A percentile compares a stretch with the other conserved stretches of the same genome.
phyloP scores from a whole-genome alignment of 2,797 vertebrate genomes.

The Pogonophryne albipinna region DNA sequence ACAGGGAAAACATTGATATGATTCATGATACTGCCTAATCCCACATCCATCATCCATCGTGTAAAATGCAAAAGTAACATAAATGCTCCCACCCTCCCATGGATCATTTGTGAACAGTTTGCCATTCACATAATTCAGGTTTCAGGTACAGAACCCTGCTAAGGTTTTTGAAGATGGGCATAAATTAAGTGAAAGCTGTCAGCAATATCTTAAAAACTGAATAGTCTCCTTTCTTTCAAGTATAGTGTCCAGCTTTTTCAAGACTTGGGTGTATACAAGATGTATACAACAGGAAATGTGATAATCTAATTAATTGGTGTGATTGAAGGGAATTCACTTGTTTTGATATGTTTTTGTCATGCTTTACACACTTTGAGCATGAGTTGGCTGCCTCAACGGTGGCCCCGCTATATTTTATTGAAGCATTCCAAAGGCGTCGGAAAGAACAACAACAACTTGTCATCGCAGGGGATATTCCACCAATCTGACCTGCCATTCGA shows the following conservation, averaged over 20 bases:
- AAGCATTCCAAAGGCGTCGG: slow-evolving; percentile 32
- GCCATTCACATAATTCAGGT: slow-evolving; percentile 56
- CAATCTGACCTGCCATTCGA: slow-evolving; percentile 55
- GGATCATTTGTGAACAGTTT: slow-evolving; percentile 70
- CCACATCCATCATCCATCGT: slow-evolving; percentile 68
- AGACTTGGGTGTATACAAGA: slow-evolving; percentile 29
- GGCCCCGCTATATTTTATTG: slow-evolving; percentile 43
- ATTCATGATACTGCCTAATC: slow-evolving; percentile 71
- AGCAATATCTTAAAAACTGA: slow-evolving; percentile 38
- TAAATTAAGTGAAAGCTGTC: slow-evolving; percentile 34
- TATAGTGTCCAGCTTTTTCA: slow-evolving; percentile 24
- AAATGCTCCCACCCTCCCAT: slow-evolving; percentile 56
- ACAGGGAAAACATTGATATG: slow-evolving; percentile 64
- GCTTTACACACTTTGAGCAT: neutral
- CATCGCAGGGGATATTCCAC: slow-evolving; percentile 44
- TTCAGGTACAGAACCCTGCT: slow-evolving; percentile 33
- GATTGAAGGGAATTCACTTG: slow-evolving; percentile 10
- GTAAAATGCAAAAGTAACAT: slow-evolving; percentile 59
- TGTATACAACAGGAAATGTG: slow-evolving; percentile 36
- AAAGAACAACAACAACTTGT: slow-evolving; percentile 65
- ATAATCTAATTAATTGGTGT: slow-evolving; percentile 4
- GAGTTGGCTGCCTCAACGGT: slow-evolving; percentile 8
- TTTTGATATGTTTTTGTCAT: slow-evolving; percentile 28
- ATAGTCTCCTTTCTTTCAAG: slow-evolving; percentile 11
- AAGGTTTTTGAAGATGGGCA: slow-evolving; percentile 38